A percentile compares a stretch with the other conserved stretches of the same genome.
phyloP scores from a whole-genome alignment of 2,113 vertebrate genomes.

The Balaeniceps rex region DNA sequence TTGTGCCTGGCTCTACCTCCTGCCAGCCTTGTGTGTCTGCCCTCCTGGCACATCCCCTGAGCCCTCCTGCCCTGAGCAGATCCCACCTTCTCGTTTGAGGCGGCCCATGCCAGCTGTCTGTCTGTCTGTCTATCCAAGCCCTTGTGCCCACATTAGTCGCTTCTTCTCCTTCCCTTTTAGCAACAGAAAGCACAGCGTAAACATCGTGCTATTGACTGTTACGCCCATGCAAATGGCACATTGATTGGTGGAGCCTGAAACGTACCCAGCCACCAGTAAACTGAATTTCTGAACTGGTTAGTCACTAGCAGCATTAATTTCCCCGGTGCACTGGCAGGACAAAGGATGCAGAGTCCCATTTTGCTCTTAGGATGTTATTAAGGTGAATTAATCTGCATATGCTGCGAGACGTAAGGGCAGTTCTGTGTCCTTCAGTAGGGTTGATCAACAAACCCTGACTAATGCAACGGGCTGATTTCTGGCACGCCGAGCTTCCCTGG shows the following conservation, averaged over 20 bases:
- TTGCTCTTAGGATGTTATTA: not conserved
- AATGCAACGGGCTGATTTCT: not conserved
- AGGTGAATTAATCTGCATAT: not conserved
- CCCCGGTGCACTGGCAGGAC: not conserved
- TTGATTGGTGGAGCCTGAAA: not conserved
- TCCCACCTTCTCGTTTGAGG: not conserved
- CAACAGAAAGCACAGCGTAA: not conserved
- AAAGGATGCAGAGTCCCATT: not conserved
- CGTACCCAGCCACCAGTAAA: not conserved
- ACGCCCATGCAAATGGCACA: not conserved
- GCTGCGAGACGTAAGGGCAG: not conserved
- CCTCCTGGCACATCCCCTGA: not conserved
- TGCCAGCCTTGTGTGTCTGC: not conserved
- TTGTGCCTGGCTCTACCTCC: not conserved
- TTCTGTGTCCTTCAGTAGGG: not conserved
- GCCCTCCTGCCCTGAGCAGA: not conserved
- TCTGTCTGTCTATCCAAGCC: not conserved
- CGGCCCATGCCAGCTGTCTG: not conserved
- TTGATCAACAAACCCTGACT: slow-evolving; percentile 10
- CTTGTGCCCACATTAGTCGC: not conserved
- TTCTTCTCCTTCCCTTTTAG: not conserved
- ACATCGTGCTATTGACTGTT: not conserved
- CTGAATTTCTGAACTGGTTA: not conserved
- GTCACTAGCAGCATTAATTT: not conserved
- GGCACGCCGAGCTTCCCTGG: not conserved